Percentiles rank a stretch among this genome's conserved stretches.
phyloP scores from a whole-genome alignment of 2,888 invertebrate species.

The Sicus ferrugineus region DNA sequence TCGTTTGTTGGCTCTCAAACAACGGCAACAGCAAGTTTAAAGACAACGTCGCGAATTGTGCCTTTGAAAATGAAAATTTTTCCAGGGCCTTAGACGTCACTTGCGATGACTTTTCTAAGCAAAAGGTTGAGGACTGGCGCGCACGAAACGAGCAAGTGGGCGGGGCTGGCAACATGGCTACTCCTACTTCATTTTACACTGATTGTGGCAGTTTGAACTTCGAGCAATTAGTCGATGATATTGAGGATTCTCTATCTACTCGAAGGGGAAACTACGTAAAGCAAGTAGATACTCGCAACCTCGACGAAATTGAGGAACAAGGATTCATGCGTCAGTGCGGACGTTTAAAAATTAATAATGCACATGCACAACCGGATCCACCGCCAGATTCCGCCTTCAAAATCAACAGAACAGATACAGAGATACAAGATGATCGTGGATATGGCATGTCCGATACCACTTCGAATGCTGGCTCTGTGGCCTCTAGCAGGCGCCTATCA shows the following conservation, averaged over 20 bases:
- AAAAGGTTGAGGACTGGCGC: conserved; percentile 51
- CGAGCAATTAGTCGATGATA: conserved; percentile 38
- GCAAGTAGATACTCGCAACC: neutral
- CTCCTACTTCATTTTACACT: neutral
- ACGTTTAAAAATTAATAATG: conserved; percentile 39
- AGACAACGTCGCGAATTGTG: conserved; percentile 38
- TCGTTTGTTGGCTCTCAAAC: conserved; percentile 46
- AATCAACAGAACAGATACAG: conserved; percentile 10
- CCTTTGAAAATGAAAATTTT: neutral
- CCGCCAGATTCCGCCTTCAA: conserved; percentile 41
- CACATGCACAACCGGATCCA: conserved; percentile 39
- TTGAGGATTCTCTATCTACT: conserved; percentile 47
- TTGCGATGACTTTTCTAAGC: conserved; percentile 43
- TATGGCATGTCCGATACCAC: neutral
- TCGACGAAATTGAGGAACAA: neutral
- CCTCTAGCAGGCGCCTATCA: conserved; percentile 14
- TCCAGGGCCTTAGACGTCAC: conserved; percentile 32
- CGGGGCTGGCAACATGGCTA: conserved; percentile 14
- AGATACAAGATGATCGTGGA: neutral
- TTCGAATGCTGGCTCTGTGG: neutral
- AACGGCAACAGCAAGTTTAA: conserved; percentile 44
- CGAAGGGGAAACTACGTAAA: conserved; percentile 17
- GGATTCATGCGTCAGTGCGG: conserved; percentile 44
- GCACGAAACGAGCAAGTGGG: conserved; percentile 44
- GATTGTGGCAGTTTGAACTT: neutral